Evolutionary conservation across 2,888 invertebrate genomes (phyloP), one percentile per base, ranked within the genome.

Genomic region (Panopea generosa): DNA sequence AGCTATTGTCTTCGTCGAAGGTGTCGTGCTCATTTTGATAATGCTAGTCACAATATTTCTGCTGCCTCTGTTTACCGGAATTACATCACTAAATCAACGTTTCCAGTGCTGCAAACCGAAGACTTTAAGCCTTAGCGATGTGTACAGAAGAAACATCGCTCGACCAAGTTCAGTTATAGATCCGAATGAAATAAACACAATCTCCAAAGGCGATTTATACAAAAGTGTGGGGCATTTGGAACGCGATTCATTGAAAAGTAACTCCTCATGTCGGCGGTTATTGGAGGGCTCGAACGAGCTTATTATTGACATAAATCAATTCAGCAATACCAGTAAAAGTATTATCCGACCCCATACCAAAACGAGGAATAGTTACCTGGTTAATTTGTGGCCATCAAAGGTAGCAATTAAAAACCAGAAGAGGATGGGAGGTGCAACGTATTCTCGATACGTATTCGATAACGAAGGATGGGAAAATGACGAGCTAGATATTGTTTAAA

Each of bases 61-160:
- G 1, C 63, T 89, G 18, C 89, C 89, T 6, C 24, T 89, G 11
- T 89, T 84, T 57, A 86, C 88, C 6, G 88, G 86, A 11, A 74
- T 88, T 18, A 88, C 88, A 7, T 87, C 87, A 16, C 67, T 85
- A 9, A 84, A n/a, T n/a, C n/a, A n/a, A n/a, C n/a, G n/a, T n/a
- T n/a, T n/a, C n/a, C n/a, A n/a, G n/a, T n/a, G n/a, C n/a, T n/a
- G n/a, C n/a, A n/a, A n/a, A n/a, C n/a, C n/a, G n/a, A n/a, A n/a
- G n/a, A n/a, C n/a, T n/a, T n/a, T n/a, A n/a, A n/a, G n/a, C n/a
- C n/a, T n/a, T n/a, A n/a, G n/a, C n/a, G n/a, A n/a, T n/a, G n/a
- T n/a, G n/a, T n/a, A n/a, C n/a, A n/a, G n/a, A n/a, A n/a, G n/a
- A n/a, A n/a, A n/a, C n/a, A n/a, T n/a, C n/a, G n/a, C n/a, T n/a